Percentiles rank a stretch among this genome's conserved stretches.
Conservation (phyloP, 2,113 vertebrate genomes). For the Anoura caudifer region DNA sequence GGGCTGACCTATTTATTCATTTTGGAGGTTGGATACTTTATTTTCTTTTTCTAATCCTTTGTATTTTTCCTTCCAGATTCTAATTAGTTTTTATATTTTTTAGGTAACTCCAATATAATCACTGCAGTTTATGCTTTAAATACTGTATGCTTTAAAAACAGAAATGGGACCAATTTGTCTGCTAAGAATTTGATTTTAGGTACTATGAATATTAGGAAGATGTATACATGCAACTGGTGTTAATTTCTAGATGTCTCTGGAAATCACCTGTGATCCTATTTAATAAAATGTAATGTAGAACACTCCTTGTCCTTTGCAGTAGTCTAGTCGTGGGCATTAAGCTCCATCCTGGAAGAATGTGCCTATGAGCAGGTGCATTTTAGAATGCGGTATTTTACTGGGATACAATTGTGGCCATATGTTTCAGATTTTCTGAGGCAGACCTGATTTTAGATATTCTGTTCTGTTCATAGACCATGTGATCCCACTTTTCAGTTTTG, state of each 20-base stretch:
- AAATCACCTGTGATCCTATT: conserved; percentile 58
- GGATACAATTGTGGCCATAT: conserved; percentile 50
- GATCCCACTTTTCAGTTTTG: conserved; percentile 47
- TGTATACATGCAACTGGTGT: conserved; percentile 45
- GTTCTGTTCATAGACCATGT: conserved; percentile 34
- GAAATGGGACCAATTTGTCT: conserved; percentile 71
- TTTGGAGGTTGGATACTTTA: conserved; percentile 49
- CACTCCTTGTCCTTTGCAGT: conserved; percentile 41
- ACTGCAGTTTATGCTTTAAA: conserved; percentile 67
- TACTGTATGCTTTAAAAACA: conserved; percentile 63
- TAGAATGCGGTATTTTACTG: conserved; percentile 60
- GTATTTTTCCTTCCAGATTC: conserved; percentile 31
- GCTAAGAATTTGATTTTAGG: conserved; percentile 66
- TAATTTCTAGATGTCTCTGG: conserved; percentile 55
- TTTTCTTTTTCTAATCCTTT: conserved; percentile 28
- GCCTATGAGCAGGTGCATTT: conserved; percentile 47
- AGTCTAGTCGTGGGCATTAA: conserved; percentile 56
- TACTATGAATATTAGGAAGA: conserved; percentile 57
- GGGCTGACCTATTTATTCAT: conserved; percentile 54
- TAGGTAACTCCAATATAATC: conserved; percentile 53
- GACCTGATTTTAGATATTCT: conserved; percentile 50
- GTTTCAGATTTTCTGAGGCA: conserved; percentile 57
- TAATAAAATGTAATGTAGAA: conserved; percentile 60
- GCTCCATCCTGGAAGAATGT: conserved; percentile 50
- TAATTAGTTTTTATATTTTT: conserved; percentile 50